Base-by-base conservation (phyloP, 2,113 vertebrate species). In the Labeo catla region DNA sequence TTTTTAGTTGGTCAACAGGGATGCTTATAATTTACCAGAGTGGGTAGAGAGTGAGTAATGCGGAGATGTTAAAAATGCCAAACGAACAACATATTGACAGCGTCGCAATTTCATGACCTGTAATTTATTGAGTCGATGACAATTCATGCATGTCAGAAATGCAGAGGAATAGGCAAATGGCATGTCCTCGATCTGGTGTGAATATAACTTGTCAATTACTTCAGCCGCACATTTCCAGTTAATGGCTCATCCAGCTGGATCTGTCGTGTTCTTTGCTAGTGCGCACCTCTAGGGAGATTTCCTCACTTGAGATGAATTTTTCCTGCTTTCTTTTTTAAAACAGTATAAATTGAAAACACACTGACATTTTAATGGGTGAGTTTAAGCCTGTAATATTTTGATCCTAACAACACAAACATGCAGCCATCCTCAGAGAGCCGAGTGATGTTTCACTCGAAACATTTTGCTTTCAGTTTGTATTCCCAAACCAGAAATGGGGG, bases 261-360 rank as follows among this genome's bases (percentile, higher is more conserved):
- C 81, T 66, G 76, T 73, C n/a, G 68, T 83, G 84, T 65, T 86
- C 86, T 86, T 82, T 88, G 23, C 85, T 45, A 89, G 43, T 77
- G 89, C 86, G 85, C 84, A 88, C 91, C 85, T 90, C 68, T 23
- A 82, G 86, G 91, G 90, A 85, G 83, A 90, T 88, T 86, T 93
- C 77, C 91, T 89, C 88, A 94, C 92, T 91, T 88, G 88, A 78
- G 89, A 92, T 77, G 84, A 94, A 93, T 92, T 94, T 89, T 92
- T 61, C 28, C 54, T 79, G 61, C 73, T 89, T 93, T 89, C 87
- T 92, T 91, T 94, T 91, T 89, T 91, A 93, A 94, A 89, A 90
- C 28, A 92, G 87, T 70, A 91, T 90, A 93, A 93, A 96, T 92
- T 88, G 91, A 92, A 94, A 94, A 92, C 93, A 95, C 93, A 93